phyloP scores from a whole-genome alignment of 2,797 vertebrate genomes.

The Protosalanx chinensis region DNA sequence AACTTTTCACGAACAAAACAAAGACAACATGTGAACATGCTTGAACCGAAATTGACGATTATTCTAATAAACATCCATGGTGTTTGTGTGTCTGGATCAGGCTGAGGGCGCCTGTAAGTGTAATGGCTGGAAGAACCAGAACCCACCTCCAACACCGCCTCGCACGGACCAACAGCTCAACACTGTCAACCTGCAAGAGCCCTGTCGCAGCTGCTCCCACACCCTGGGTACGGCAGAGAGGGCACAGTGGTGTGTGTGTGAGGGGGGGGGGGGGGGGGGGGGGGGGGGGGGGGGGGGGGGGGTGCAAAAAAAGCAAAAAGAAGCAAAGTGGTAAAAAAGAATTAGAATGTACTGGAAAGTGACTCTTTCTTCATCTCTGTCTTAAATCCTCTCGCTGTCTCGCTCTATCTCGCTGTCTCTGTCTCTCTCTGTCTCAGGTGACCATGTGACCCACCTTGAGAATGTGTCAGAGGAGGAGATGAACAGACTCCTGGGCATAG shows the following conservation, averaged over 20 bases:
- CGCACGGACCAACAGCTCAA: conserved; percentile 85
- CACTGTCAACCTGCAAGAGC: conserved; percentile 84
- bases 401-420: background rate
- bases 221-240: conserved; percentile 75
- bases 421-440: conserved; percentile 69
- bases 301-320: too few relatives aligned
- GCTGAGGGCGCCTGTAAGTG: conserved; percentile 97
- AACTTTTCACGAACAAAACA: background rate
- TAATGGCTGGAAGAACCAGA: conserved; percentile 98
- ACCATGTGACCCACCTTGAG: conserved; percentile 96
- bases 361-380: background rate
- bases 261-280: background rate
- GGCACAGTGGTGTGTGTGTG: background rate
- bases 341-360: too few relatives aligned
- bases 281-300: background rate
- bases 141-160: conserved; percentile 91
- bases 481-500: conserved; percentile 93
- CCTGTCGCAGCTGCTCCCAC: conserved; percentile 94
- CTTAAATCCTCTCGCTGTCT: background rate
- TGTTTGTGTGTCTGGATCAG: conserved; percentile 55
- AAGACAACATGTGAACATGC: background rate
- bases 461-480: conserved; percentile 96
- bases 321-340: background rate
- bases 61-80: too few relatives aligned
- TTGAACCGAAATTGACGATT: too few relatives aligned